Conservation (phyloP, 2,797 vertebrate genomes). For the Remorina albescens region DNA sequence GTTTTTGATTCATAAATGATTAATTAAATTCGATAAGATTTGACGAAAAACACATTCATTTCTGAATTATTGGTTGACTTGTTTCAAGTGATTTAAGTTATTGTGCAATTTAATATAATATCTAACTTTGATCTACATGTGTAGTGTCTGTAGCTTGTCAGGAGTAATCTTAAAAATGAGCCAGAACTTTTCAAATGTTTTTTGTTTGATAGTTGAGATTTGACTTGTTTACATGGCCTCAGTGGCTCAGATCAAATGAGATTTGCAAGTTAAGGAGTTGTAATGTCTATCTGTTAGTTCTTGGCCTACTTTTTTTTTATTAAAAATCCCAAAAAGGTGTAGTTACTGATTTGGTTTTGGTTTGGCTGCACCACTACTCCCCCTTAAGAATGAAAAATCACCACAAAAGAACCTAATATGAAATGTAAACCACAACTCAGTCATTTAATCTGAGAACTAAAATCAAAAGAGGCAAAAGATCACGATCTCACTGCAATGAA, state of each 20-base stretch:
- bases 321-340: conserved; percentile 16
- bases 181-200: not conserved
- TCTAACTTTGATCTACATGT: conserved; percentile 18
- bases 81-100: conserved; percentile 5
- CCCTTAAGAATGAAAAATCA: conserved; percentile 32
- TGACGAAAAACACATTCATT: conserved; percentile 24
- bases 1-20: conserved; percentile 20
- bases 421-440: conserved; percentile 86
- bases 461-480: conserved; percentile 94
- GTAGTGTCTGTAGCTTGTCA: conserved; percentile 7
- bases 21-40: conserved; percentile 25
- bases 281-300: conserved; percentile 15
- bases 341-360: conserved; percentile 39
- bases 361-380: conserved; percentile 26
- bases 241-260: not conserved
- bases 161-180: not conserved
- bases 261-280: conserved; percentile 17
- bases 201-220: not conserved
- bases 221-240: not conserved
- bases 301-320: conserved; percentile 2
- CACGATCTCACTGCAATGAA: conserved; percentile 92
- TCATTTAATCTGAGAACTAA: conserved; percentile 91
- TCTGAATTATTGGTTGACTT: conserved; percentile 22
- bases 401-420: conserved; percentile 63
- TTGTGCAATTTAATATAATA: conserved; percentile 12